Base-by-base conservation (phyloP, 2,888 invertebrate genomes). In the Lepidocyrtinus sp. region DNA sequence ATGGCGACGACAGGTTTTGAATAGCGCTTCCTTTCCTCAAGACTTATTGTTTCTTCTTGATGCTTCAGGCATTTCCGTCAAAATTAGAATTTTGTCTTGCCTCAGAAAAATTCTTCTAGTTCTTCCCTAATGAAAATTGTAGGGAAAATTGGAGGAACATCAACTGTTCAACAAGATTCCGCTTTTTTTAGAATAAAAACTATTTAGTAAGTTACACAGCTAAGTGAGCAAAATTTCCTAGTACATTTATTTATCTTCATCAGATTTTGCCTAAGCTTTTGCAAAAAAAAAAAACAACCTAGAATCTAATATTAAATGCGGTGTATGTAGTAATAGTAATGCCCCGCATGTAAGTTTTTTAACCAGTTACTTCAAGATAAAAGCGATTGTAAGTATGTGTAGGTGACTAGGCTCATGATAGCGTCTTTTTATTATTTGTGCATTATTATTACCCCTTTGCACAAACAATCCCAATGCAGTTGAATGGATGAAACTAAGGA, bases 41-140 rank as follows among this genome's bases (percentile, higher is more conserved):
- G 36, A 61, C 72, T 61, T 61, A 81, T 81, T 73, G 81, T 81
- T 81, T 71, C 64, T 75, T 61, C 70, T 36, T 62, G 22, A 46
- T 81, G 75, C 81, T 81, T 19, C 71, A 81, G 81, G 81, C 81
- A 76, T 81, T 81, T 81, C 81, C 81, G 76, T 76, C 76, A 72
- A 76, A 59, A 76, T 75, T 59, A 75, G 71, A 81, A 62, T 64
- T 75, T 75, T 45, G 74, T 64, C 64, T 79, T 80, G 70, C 75
- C 80, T 80, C 74, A 75, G 12, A 36, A 71, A 59, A 69, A 46
- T 25, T 25, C 65, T 21, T 61, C 17, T 50, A 59, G 21, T 21
- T 59, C 59, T 21, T 36, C 21, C 19, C 59, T 1, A 59, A 59
- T 59, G 50, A 50, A n/a, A n/a, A n/a, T n/a, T n/a, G 36, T 36